Evolutionary conservation across 1,140 invertebrate genomes (phyloP).

Genomic region (Daktulosphaira vitifoliae): DNA sequence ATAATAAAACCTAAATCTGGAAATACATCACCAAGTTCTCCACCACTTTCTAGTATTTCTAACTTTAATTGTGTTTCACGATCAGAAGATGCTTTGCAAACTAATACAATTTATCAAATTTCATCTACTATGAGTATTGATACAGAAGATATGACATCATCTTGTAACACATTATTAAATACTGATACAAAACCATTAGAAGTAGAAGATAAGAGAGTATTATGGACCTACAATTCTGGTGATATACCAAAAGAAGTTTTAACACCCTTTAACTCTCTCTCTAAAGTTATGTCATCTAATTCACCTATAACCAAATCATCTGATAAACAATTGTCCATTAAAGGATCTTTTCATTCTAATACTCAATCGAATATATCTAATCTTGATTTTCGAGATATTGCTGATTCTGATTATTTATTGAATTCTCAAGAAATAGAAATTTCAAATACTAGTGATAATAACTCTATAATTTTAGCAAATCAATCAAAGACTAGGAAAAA

Average conservation of each 20-base stretch:
- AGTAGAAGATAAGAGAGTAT: slow-evolving; percentile 54
- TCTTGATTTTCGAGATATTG: slow-evolving; percentile 74
- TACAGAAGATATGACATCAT: slow-evolving; percentile 84
- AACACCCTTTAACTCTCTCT: slow-evolving; percentile 11
- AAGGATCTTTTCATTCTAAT: slow-evolving; percentile 2
- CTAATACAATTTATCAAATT: slow-evolving; percentile 50
- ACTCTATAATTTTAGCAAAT: slow-evolving; percentile 50
- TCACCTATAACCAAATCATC: slow-evolving; percentile 71
- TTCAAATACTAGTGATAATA: slow-evolving; percentile 75
- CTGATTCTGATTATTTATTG: slow-evolving; percentile 51
- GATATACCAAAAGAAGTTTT: slow-evolving; percentile 11
- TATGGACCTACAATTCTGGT: slow-evolving; percentile 79
- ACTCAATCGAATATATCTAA: slow-evolving; percentile 67
- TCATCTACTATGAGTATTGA: slow-evolving; percentile 77
- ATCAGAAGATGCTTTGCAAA: slow-evolving; percentile 76
- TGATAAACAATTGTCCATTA: neutral
- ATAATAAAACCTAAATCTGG: slow-evolving; percentile 44
- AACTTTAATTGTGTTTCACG: slow-evolving; percentile 47
- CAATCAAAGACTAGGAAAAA: slow-evolving; percentile 46
- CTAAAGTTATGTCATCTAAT: slow-evolving; percentile 50
- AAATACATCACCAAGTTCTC: slow-evolving; percentile 48
- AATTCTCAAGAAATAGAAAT: slow-evolving; percentile 64
- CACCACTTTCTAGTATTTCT: slow-evolving; percentile 47
- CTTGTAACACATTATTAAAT: slow-evolving; percentile 78
- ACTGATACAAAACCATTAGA: slow-evolving; percentile 57